Conservation (phyloP, 2,113 vertebrate genomes). For the Colaptes auratus region DNA sequence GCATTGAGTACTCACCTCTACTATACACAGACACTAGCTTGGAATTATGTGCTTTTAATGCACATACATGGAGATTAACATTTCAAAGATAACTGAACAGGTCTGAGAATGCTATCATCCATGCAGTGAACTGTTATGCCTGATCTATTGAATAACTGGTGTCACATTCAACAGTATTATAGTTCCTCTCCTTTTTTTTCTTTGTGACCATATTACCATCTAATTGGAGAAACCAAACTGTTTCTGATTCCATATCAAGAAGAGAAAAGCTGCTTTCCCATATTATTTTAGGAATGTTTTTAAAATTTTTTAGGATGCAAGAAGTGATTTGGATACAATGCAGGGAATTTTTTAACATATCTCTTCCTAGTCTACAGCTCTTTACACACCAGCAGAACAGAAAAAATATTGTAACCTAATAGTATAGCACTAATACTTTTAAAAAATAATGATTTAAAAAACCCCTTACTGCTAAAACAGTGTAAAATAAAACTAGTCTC, state of each 20-base stretch:
- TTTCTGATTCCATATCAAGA: background rate
- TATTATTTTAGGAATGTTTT: background rate
- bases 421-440: background rate
- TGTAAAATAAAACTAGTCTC: background rate
- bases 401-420: background rate
- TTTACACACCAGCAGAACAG: background rate
- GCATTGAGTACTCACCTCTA: background rate
- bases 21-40: background rate
- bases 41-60: background rate
- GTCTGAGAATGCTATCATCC: background rate
- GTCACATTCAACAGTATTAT: background rate
- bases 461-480: background rate
- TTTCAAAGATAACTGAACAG: background rate
- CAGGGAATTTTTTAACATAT: background rate
- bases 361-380: background rate
- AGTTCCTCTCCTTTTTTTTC: background rate
- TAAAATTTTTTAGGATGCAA: background rate
- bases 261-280: background rate
- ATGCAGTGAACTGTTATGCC: background rate
- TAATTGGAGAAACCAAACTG: background rate
- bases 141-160: background rate
- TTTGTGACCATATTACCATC: background rate
- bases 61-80: background rate
- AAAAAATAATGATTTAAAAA: background rate
- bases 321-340: background rate